Base-by-base conservation (phyloP, 2,888 invertebrate species). In the Eledone cirrhosa region DNA sequence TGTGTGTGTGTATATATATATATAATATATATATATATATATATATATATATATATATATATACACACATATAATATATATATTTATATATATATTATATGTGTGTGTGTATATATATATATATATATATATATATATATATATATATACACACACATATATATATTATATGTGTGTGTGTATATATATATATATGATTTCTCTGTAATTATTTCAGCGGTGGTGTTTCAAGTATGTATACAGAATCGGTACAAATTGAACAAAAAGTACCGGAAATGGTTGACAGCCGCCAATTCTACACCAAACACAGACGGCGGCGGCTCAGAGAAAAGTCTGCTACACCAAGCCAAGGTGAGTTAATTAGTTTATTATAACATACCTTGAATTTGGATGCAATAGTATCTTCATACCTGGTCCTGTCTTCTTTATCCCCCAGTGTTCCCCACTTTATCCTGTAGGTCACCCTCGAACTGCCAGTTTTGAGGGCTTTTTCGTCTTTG, bases 241-340 rank as follows among this genome's bases (percentile, higher is more conserved):
- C 90, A 91, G 84, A 91, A 91, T 83, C 82, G 91, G 14, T 91
- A 91, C 86, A 91, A 91, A 78, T 82, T 90, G 48, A 86, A 87
- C 83, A 88, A 88, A 79, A 87, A 86, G 75, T 88, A 88, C 81
- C 88, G 89, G 63, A 87, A 87, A 79, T 83, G 84, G 82, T 53
- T 85, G 48, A 72, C 85, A n/a, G 83, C 85, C 78, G 78, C 84
- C 24, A 83, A 80, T 33, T 80, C 83, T 13, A 78, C 81, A 41
- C 29, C 76, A 11, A 59, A 65, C 48, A 27, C 65, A 78, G 29
- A 63, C 48, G 67, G 59, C 22, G 79, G 82, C 11, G 84, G 84
- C 47, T 41, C 41, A 41, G 86, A 86, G 77, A 87, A 85, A 77
- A 82, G 82, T 1, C 76, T 84, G 1, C 77, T 86, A 16, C 80